Percentiles rank a stretch among this genome's conserved stretches.
Conservation (phyloP, 35 echinoderm and acorn worm genomes). For the Nesometra sesokonis region DNA sequence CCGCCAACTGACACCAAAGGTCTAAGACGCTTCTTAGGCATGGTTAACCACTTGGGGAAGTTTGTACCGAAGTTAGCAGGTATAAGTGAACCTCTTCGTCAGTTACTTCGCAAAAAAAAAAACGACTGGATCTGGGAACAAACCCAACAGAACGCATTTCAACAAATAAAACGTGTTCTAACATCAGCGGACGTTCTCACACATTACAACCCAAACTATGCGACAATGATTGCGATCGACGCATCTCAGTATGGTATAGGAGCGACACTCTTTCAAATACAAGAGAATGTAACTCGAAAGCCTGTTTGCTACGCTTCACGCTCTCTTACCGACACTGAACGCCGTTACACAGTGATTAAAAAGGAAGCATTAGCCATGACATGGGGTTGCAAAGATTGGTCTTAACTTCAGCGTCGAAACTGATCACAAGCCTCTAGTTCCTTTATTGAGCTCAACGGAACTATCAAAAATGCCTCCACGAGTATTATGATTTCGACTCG, state of each 20-base stretch:
- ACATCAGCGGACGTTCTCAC: neutral
- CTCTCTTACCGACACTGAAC: slow-evolving; percentile 25
- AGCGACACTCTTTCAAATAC: slow-evolving; percentile 36
- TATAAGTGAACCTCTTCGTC: slow-evolving; percentile 23
- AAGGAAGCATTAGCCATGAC: neutral
- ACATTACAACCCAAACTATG: slow-evolving; percentile 30
- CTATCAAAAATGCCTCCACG: neutral
- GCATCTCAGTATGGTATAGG: slow-evolving; percentile 43
- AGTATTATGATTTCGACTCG: neutral
- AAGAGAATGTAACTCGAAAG: slow-evolving; percentile 5
- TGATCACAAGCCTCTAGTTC: neutral
- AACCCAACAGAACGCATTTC: slow-evolving; percentile 31
- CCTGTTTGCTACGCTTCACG: slow-evolving; percentile 48
- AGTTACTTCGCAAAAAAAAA: slow-evolving; percentile 39
- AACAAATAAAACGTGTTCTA: slow-evolving; percentile 15
- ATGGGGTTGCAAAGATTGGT: neutral
- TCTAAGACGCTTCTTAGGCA: slow-evolving; percentile 28
- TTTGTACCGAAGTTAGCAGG: slow-evolving; percentile 28
- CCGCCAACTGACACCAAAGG: slow-evolving; percentile 10
- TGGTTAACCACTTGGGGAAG: slow-evolving; percentile 33
- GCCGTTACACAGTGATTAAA: slow-evolving; percentile 17
- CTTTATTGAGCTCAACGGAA: neutral
- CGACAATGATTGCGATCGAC: slow-evolving; percentile 40
- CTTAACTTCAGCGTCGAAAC: neutral
- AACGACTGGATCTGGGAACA: slow-evolving; percentile 18